phyloP scores from a whole-genome alignment of 2,797 vertebrate species.

The Borostomias antarcticus region DNA sequence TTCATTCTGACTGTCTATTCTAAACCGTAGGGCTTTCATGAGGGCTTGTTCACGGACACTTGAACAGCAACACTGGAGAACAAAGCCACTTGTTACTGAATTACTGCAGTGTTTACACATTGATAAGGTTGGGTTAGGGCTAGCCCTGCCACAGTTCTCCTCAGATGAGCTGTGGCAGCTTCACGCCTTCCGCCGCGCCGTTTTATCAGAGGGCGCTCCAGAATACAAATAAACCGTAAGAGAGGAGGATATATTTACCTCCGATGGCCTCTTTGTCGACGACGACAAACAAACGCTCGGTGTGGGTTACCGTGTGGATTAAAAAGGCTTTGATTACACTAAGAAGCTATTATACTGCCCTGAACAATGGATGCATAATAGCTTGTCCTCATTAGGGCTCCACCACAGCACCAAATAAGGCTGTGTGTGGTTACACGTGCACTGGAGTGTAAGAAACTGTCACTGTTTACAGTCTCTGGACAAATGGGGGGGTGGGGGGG shows the following conservation, averaged over 20 bases:
- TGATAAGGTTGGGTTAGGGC: constrained; percentile 44
- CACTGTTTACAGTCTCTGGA: constrained; percentile 59
- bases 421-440: constrained; percentile 38
- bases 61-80: constrained; percentile 12
- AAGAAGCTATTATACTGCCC: constrained; percentile 41
- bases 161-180: constrained; percentile 32
- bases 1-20: constrained; percentile 28
- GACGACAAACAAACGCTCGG: constrained; percentile 35
- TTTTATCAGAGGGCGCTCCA: constrained; percentile 27
- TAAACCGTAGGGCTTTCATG: constrained; percentile 27
- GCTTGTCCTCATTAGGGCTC: constrained; percentile 55
- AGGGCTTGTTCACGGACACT: constrained; percentile 33
- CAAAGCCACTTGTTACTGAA: constrained; percentile 32
- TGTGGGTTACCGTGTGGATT: constrained; percentile 42
- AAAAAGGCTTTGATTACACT: constrained; percentile 50
- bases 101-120: constrained; percentile 32
- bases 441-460: constrained; percentile 45
- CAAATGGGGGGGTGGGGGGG: constrained; percentile 29
- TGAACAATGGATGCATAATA: constrained; percentile 57
- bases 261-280: constrained; percentile 27
- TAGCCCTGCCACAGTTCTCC: background rate
- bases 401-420: constrained; percentile 61
- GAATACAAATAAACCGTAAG: constrained; percentile 21
- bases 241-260: constrained; percentile 24
- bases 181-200: constrained; percentile 24